Evolutionary conservation across 1,140 invertebrate genomes (phyloP).

Genomic region (Ditylenchus dipsaci): DNA sequence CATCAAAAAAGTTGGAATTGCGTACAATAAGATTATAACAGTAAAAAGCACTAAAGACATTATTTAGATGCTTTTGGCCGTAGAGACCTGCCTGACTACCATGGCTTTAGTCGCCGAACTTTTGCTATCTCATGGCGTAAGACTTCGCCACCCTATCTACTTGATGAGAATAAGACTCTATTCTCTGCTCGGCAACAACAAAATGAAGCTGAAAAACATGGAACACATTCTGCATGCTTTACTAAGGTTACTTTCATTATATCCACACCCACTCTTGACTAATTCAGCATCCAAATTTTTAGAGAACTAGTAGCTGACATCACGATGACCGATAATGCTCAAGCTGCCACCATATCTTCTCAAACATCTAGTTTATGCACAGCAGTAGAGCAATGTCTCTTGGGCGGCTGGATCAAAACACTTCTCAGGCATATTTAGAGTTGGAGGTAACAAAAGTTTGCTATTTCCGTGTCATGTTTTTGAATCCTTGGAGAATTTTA

Average conservation of each 20-base stretch:
- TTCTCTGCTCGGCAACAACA: constrained; percentile 28
- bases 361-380: constrained; percentile 77
- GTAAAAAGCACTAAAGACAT: too few relatives aligned
- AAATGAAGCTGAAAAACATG: constrained; percentile 9
- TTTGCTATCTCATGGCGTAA: constrained; percentile 37
- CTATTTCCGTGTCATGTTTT: not conserved
- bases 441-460: constrained; percentile 21
- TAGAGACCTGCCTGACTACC: constrained; percentile 15
- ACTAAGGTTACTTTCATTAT: not conserved
- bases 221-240: not conserved
- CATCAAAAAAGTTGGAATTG: constrained; percentile 65
- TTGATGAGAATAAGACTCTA: constrained; percentile 48
- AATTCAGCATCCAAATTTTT: constrained; percentile 59
- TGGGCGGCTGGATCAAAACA: constrained; percentile 73
- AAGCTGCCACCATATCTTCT: constrained; percentile 88
- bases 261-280: constrained; percentile 5
- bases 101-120: constrained; percentile 41
- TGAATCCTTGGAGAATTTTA: constrained; percentile 12
- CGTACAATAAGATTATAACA: too few relatives aligned
- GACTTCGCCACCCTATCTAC: constrained; percentile 43
- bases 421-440: constrained; percentile 93
- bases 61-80: not conserved
- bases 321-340: constrained; percentile 85
- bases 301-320: constrained; percentile 89
- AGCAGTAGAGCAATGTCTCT: constrained; percentile 67